A percentile compares a stretch with the other conserved stretches of the same genome.
Conservation (phyloP, 2,113 vertebrate genomes). For the Azemiops feae region DNA sequence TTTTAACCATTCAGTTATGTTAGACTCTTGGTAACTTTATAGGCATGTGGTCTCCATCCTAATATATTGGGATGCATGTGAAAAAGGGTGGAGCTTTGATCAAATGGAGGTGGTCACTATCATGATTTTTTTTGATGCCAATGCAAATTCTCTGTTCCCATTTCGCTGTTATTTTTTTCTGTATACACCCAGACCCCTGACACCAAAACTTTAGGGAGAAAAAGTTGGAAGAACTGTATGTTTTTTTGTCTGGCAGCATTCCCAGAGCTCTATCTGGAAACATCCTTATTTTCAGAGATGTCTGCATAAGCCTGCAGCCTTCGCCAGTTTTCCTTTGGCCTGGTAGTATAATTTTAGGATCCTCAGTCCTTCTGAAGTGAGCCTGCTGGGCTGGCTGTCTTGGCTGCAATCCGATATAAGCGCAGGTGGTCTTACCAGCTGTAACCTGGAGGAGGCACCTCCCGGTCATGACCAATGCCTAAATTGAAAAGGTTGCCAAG, state of each 20-base stretch:
- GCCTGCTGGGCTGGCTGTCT: slow-evolving; percentile 64
- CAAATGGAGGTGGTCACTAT: neutral
- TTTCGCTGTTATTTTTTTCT: neutral
- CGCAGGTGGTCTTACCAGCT: slow-evolving; percentile 68
- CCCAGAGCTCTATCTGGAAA: neutral
- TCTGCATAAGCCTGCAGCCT: neutral
- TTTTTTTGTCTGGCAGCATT: neutral
- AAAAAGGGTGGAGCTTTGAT: neutral
- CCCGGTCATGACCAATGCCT: slow-evolving; percentile 68
- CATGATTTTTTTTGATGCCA: neutral
- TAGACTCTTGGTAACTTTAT: neutral
- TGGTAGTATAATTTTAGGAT: slow-evolving; percentile 48
- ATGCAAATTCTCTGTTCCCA: neutral
- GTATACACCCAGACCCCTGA: neutral
- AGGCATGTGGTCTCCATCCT: neutral
- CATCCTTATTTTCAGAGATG: slow-evolving; percentile 14
- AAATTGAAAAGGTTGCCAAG: slow-evolving; percentile 56
- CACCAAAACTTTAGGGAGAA: neutral
- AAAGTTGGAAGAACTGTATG: neutral
- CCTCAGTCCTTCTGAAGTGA: slow-evolving; percentile 57
- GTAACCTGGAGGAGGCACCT: slow-evolving; percentile 68
- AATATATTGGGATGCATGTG: neutral
- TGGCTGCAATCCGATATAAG: slow-evolving; percentile 64
- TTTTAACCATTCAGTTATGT: neutral
- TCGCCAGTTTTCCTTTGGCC: slow-evolving; percentile 28